phyloP scores from a whole-genome alignment of 2,797 vertebrate species.

The Oreonectes daqikongensis region DNA sequence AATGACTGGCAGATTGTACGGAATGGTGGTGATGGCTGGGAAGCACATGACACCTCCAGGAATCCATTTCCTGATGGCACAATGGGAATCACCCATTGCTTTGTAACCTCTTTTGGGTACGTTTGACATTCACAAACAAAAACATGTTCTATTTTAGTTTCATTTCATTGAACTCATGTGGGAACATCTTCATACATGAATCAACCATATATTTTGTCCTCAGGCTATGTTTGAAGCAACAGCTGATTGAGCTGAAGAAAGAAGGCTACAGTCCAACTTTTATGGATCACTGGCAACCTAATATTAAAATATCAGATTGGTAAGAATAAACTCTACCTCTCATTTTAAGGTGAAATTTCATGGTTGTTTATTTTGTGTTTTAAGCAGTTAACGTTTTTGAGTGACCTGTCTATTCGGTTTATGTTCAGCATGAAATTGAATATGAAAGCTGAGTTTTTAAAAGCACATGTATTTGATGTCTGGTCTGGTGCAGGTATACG shows the following conservation, averaged over 20 bases:
- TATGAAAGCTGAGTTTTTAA: background rate
- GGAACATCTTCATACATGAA: background rate
- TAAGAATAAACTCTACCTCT: constrained; percentile 63
- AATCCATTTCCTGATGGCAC: constrained; percentile 66
- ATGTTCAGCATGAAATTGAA: too few species aligned
- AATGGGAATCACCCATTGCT: constrained; percentile 76
- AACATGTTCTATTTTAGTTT: too few species aligned
- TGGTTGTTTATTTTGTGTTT: background rate
- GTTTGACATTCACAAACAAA: constrained; percentile 44
- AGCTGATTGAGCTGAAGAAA: constrained; percentile 77
- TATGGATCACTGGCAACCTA: constrained; percentile 83
- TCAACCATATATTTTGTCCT: background rate
- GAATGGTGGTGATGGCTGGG: constrained; percentile 82
- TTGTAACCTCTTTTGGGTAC: constrained; percentile 89
- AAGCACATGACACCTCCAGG: constrained; percentile 65
- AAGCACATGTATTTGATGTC: background rate
- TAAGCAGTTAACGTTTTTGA: background rate
- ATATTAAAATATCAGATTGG: constrained; percentile 89
- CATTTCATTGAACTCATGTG: too few species aligned
- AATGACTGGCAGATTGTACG: constrained; percentile 74
- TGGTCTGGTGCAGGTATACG: constrained; percentile 69
- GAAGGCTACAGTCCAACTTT: constrained; percentile 82
- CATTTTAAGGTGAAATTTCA: background rate
- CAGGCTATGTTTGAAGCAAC: constrained; percentile 83
- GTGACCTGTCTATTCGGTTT: background rate